Conservation (phyloP, 1,140 invertebrate species). For the Drosophila asahinai region DNA sequence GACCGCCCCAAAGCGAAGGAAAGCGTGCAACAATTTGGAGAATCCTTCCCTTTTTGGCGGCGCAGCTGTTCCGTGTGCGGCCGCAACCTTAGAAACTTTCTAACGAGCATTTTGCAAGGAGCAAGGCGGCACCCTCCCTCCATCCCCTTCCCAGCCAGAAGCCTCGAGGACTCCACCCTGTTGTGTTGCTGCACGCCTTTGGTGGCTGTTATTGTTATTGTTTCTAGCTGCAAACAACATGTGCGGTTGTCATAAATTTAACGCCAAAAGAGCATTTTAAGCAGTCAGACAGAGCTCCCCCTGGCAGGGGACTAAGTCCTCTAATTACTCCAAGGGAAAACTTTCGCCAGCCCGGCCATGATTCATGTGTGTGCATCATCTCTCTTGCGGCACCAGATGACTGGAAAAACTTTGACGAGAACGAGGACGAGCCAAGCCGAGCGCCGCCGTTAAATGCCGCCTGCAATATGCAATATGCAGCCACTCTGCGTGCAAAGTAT, state of each 20-base stretch:
- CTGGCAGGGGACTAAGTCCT: conserved; percentile 61
- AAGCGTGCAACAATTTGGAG: conserved; percentile 69
- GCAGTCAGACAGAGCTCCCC: conserved; percentile 48
- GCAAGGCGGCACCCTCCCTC: conserved; percentile 7
- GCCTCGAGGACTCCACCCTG: conserved; percentile 5
- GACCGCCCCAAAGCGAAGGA: conserved; percentile 50
- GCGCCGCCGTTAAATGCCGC: conserved; percentile 26
- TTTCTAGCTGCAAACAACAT: conserved; percentile 65
- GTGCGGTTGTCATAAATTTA: conserved; percentile 81
- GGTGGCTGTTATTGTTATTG: conserved; percentile 52
- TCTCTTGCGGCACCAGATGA: conserved; percentile 7
- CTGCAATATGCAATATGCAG: conserved; percentile 44
- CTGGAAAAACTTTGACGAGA: conserved; percentile 46
- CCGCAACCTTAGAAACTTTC: conserved; percentile 62
- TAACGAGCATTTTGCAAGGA: conserved; percentile 43
- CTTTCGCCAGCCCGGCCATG: conserved; percentile 39
- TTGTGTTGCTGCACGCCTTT: conserved; percentile 26
- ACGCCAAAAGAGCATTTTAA: conserved; percentile 77
- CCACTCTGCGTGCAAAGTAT: conserved; percentile 41
- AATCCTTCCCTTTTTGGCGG: conserved; percentile 68
- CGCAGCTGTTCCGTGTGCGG: conserved; percentile 67
- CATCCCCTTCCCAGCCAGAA: too few species aligned
- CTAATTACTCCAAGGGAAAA: conserved; percentile 71
- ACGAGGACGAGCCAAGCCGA: conserved; percentile 23
- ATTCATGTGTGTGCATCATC: conserved; percentile 13